These are phyloP conservation scores for Ciconia stormi DNA, from an alignment of 2,113 vertebrate genomes.

Conservation along the genomic window DNA sequence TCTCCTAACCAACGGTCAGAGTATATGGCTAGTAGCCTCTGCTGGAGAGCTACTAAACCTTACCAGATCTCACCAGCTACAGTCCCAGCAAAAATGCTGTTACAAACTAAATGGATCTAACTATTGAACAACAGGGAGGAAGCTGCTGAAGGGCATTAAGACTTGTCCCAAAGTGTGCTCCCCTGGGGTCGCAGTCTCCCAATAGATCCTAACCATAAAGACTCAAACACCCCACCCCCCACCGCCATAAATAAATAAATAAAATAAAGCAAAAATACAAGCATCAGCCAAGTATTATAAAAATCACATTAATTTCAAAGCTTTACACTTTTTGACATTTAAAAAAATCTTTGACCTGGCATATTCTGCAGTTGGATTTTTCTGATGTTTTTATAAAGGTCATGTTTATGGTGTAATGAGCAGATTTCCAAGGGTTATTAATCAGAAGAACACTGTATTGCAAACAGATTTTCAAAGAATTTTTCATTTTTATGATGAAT, in stretches of 20 bases:
- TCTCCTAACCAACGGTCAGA: neutral
- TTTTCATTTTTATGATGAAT: conserved; percentile 51
- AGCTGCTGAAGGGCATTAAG: neutral
- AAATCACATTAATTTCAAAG: conserved; percentile 63
- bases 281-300: conserved; percentile 29
- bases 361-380: conserved; percentile 68
- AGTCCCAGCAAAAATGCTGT: neutral
- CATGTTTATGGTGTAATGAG: conserved; percentile 74
- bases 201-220: neutral
- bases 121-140: neutral
- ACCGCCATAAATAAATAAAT: neutral
- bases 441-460: conserved; percentile 60
- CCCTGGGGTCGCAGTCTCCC: neutral
- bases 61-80: neutral
- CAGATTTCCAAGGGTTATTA: conserved; percentile 74
- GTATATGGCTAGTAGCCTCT: neutral
- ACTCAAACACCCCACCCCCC: neutral
- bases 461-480: conserved; percentile 60
- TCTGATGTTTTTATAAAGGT: conserved; percentile 73
- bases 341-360: conserved; percentile 61
- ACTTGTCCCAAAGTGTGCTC: neutral
- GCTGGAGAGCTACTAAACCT: neutral
- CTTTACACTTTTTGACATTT: conserved; percentile 70
- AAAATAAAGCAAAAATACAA: neutral
- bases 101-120: neutral